Conservation (phyloP, 2,888 invertebrate genomes). For the Fragum whitleyi region DNA sequence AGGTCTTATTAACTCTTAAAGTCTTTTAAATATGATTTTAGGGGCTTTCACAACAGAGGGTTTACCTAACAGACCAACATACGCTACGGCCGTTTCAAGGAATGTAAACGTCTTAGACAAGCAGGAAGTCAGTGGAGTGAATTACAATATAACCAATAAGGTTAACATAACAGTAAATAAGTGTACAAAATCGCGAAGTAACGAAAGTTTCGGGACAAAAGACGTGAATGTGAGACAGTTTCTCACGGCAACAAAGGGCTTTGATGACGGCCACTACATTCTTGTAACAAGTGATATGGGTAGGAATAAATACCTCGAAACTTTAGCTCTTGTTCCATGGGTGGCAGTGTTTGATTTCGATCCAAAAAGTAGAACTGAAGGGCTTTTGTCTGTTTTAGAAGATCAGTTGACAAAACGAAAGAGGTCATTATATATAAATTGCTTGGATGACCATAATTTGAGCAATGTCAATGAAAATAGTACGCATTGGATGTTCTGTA, state of each 20-base stretch:
- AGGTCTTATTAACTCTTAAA: too few relatives aligned
- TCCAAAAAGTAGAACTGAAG: conserved; percentile 48
- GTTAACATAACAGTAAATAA: too few relatives aligned
- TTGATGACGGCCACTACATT: conserved; percentile 57
- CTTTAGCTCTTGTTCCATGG: conserved; percentile 61
- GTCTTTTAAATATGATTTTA: too few relatives aligned
- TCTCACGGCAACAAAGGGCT: conserved; percentile 30
- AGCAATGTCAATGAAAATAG: conserved; percentile 34
- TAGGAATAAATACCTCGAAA: conserved; percentile 23
- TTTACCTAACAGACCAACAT: too few relatives aligned
- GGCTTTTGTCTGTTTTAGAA: conserved; percentile 51
- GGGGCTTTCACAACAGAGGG: too few relatives aligned
- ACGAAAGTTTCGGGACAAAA: not conserved
- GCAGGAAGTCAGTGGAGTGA: too few relatives aligned
- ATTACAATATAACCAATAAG: too few relatives aligned
- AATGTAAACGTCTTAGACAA: too few relatives aligned
- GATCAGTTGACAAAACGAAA: conserved; percentile 17
- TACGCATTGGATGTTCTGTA: conserved; percentile 47
- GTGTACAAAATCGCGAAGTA: too few relatives aligned
- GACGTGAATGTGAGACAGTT: not conserved
- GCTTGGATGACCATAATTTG: conserved; percentile 27
- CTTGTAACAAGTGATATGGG: conserved; percentile 51
- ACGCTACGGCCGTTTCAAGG: too few relatives aligned
- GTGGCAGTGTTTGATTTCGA: conserved; percentile 63
- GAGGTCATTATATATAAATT: conserved; percentile 35